These are phyloP conservation scores for Mythimna impura DNA, from an alignment of 2,888 invertebrate genomes.

Conservation along the genomic window DNA sequence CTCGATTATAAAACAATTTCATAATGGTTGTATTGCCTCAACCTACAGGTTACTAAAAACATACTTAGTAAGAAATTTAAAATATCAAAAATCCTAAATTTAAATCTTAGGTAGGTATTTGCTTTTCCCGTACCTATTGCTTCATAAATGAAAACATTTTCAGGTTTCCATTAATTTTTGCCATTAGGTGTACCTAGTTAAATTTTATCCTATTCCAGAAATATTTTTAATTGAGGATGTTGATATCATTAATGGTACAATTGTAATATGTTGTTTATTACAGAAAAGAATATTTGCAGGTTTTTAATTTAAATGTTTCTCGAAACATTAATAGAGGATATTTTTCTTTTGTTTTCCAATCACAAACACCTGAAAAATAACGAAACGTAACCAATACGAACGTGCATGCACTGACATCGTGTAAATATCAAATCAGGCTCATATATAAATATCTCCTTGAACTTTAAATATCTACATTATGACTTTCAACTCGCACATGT, in stretches of 20 bases:
- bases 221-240: slow-evolving; percentile 27
- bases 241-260: not conserved
- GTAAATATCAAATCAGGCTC: slow-evolving; percentile 27
- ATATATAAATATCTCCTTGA: slow-evolving; percentile 49
- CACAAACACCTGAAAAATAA: not conserved
- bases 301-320: not conserved
- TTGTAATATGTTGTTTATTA: not conserved
- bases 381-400: slow-evolving; percentile 1
- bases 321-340: not conserved
- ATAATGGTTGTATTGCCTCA: not conserved
- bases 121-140: not conserved
- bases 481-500: slow-evolving; percentile 38
- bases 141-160: not conserved
- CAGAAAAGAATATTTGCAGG: not conserved
- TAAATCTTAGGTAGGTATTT: not conserved
- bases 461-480: slow-evolving; percentile 34
- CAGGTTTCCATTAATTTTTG: slow-evolving; percentile 7
- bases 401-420: slow-evolving; percentile 4
- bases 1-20: not conserved
- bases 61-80: not conserved
- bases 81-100: not conserved
- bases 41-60: not conserved
- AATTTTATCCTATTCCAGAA: not conserved
- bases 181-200: not conserved
- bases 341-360: not conserved